Evolutionary conservation across 2,888 invertebrate genomes (phyloP), one percentile per base, ranked within the genome.

Genomic region (Thymelicus sylvestris): DNA sequence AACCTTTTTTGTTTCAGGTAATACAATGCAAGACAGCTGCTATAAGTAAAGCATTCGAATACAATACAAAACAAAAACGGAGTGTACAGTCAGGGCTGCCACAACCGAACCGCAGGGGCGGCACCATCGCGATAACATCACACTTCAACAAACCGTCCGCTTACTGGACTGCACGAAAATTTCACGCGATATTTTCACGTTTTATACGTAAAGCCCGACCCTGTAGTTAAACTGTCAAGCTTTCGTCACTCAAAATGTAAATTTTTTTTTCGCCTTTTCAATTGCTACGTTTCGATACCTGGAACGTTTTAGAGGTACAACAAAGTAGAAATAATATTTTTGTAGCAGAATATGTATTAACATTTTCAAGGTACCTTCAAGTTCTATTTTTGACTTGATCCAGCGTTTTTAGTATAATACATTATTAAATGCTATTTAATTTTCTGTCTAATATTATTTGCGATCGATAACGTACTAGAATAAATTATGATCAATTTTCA

Each of bases 201-300:
- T 55, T 55, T 55, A 19, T 52, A 24, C 24, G 55, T 55, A 52
- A 52, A 52, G 52, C 52, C 52, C 52, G 19, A 52, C 24, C 55
- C 19, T 24, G 55, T 55, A 24, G 24, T 24, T 24, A 55, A 55
- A 55, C 24, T 55, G 55, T 55, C 55, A 55, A 55, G 55, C 55
- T 55, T 55, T 55, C 55, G 55, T 55, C 19, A 55, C 24, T 55
- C 24, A 55, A 55, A 52, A 55, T 4, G 52, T 52, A 52, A 7
- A 52, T 52, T 52, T 52, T 52, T 7, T 52, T 52, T 52, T 52
- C 52, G 15, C 52, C 19, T 52, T 52, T 19, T 7, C 52, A 52
- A 19, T 19, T 13, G 52, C 19, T 52, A 44, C 7, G 4, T 52
- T 55, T 55, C 55, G 24, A 55, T 55, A 24, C 12, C 6, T 44